Evolutionary conservation across 2,797 vertebrate genomes (phyloP).

Genomic region (Sylvilagus floridanus): DNA sequence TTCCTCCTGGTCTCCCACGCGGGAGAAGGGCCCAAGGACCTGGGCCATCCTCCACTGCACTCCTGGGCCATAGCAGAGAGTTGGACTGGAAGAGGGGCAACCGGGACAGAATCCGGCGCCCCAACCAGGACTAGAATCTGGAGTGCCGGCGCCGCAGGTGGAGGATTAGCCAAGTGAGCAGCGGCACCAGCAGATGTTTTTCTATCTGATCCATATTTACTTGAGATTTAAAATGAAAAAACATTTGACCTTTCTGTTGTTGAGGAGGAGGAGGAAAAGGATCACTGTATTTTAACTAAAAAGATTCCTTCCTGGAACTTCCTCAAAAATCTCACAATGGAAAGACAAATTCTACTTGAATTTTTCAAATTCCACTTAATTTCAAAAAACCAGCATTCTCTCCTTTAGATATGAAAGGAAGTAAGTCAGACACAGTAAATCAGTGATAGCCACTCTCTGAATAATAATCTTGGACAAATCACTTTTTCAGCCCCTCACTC

Average conservation of each 20-base stretch:
- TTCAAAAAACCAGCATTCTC: constrained; percentile 33
- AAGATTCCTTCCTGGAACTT: constrained; percentile 11
- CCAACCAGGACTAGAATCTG: too few species aligned
- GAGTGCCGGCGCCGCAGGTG: too few species aligned
- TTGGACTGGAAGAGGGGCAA: too few species aligned
- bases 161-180: too few species aligned
- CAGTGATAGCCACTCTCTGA: neutral
- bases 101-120: too few species aligned
- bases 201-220: constrained; percentile 25
- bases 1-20: too few species aligned
- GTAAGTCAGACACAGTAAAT: neutral
- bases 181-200: neutral
- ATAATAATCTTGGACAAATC: neutral
- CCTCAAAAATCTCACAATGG: constrained; percentile 45
- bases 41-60: too few species aligned
- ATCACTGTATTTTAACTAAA: neutral
- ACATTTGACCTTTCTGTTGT: neutral
- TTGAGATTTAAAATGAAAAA: constrained; percentile 64
- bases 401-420: neutral
- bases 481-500: neutral
- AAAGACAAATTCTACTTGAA: constrained; percentile 34
- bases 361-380: constrained; percentile 52
- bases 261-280: neutral
- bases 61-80: too few species aligned
- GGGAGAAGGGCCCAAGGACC: too few species aligned